Evolutionary conservation across 2,113 vertebrate genomes (phyloP), one percentile per base, ranked within the genome.

Genomic region (Plestiodon gilberti): DNA sequence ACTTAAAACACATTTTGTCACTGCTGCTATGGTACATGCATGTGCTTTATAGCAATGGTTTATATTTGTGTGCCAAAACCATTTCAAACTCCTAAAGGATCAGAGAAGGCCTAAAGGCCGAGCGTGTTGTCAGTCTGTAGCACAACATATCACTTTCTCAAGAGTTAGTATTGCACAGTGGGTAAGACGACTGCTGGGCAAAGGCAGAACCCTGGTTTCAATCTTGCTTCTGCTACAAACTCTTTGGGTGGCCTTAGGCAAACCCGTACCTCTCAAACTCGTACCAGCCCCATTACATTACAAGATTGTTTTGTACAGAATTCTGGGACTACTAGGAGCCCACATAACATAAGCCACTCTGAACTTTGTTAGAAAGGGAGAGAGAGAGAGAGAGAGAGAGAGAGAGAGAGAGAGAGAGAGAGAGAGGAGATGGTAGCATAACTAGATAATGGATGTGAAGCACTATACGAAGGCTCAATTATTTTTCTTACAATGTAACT

Each of bases 1-100:
- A 59, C 82, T 90, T 17, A 4, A 48, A 91, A 81, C 79, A 85
- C 62, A 75, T 89, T 93, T 87, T 93, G 87, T 92, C 87, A 83
- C 38, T 76, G 61, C 61, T 87, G 84, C 90, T 82, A 57, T 5
- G 0, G 90, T 92, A 25, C 79, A 83, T 87, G 61, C 35, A 90
- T 85, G 81, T 86, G 74, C 40, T 65, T 82, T 89, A 43, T 84
- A 83, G 73, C 81, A 89, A 40, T 52, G 74, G n/a, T 86, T 95
- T 91, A 73, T 83, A 65, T 61, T 88, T 90, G 75, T 73, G 30
- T 88, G 86, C 55, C 85, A 85, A 88, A 88, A 0, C 43, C 33
- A 65, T 78, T 78, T 85, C 75, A 83, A 80, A 81, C 23, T 77
- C 73, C 70, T 38, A 73, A 23, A 78, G 33, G 30, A n/a, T 80